These are phyloP conservation scores for Luperina nickerlii DNA, from an alignment of 2,888 invertebrate species.

Conservation along the genomic window DNA sequence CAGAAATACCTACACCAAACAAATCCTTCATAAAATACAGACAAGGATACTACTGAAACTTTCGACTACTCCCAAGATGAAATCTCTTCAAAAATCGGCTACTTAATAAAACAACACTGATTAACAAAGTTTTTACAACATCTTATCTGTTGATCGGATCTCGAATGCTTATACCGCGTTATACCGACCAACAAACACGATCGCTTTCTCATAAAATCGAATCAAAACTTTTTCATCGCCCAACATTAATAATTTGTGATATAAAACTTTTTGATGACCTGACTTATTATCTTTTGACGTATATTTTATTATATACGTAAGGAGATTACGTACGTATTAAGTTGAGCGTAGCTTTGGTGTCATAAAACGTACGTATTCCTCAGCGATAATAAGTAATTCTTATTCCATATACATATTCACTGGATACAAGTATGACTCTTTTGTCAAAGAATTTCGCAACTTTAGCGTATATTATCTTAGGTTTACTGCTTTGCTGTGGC, in stretches of 20 bases:
- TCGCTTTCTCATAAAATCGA: slow-evolving; percentile 64
- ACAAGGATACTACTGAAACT: slow-evolving; percentile 26
- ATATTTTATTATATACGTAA: slow-evolving; percentile 66
- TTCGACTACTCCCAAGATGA: slow-evolving; percentile 27
- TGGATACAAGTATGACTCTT: slow-evolving; percentile 56
- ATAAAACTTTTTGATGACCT: slow-evolving; percentile 67
- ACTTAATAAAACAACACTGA: slow-evolving; percentile 54
- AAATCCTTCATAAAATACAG: slow-evolving; percentile 25
- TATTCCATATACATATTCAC: slow-evolving; percentile 69
- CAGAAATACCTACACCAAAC: not conserved
- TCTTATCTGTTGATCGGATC: slow-evolving; percentile 61
- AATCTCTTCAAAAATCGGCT: slow-evolving; percentile 44
- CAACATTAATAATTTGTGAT: slow-evolving; percentile 64
- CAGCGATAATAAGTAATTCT: slow-evolving; percentile 68
- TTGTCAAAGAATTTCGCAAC: slow-evolving; percentile 60
- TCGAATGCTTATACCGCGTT: slow-evolving; percentile 34
- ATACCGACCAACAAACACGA: slow-evolving; percentile 62
- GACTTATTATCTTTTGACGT: slow-evolving; percentile 65
- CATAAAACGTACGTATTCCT: slow-evolving; percentile 65
- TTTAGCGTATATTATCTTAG: slow-evolving; percentile 49
- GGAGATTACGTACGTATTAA: slow-evolving; percentile 64
- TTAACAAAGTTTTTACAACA: slow-evolving; percentile 63
- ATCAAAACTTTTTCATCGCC: slow-evolving; percentile 66
- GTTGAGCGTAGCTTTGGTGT: slow-evolving; percentile 48
- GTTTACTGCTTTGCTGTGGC: slow-evolving; percentile 53